Conservation (phyloP, 2,888 invertebrate species). For the Alcis repandata region DNA sequence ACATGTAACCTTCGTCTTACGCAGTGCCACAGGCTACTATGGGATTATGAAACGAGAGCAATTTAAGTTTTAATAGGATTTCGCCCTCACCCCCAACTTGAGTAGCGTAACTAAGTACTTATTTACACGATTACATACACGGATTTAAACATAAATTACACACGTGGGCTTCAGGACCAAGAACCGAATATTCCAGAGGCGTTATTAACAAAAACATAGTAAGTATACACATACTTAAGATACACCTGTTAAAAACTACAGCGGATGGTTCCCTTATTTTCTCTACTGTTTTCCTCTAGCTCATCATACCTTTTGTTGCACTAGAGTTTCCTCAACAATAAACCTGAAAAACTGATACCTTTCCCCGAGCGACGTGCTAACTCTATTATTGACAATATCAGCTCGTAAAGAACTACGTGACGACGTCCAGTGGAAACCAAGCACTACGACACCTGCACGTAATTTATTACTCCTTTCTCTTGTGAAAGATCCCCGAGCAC, state of each 20-base stretch:
- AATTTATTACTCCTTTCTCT: slow-evolving; percentile 65
- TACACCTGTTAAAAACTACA: too few species aligned
- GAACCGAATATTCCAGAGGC: not conserved
- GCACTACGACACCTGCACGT: slow-evolving; percentile 63
- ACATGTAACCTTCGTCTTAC: not conserved
- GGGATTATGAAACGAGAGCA: slow-evolving; percentile 3
- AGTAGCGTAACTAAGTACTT: not conserved
- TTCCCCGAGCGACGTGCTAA: slow-evolving; percentile 36
- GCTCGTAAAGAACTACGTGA: slow-evolving; percentile 31
- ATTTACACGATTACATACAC: not conserved
- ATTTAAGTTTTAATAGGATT: slow-evolving; percentile 23
- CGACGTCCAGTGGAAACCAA: slow-evolving; percentile 21
- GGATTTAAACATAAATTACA: slow-evolving; percentile 5
- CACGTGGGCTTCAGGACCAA: not conserved
- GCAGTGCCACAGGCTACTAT: not conserved
- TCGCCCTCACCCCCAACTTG: slow-evolving; percentile 14
- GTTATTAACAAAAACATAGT: not conserved
- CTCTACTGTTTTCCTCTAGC: too few species aligned
- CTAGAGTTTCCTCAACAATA: slow-evolving; percentile 1
- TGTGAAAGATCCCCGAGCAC: slow-evolving; percentile 44
- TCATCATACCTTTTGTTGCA: not conserved
- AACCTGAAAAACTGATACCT: slow-evolving; percentile 16
- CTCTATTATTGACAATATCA: slow-evolving; percentile 48
- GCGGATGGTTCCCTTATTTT: too few species aligned
- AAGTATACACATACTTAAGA: not conserved